Percentiles rank a stretch among this genome's conserved stretches.
phyloP scores from a whole-genome alignment of 1,140 invertebrate genomes.

The Drosophila pruinosa region DNA sequence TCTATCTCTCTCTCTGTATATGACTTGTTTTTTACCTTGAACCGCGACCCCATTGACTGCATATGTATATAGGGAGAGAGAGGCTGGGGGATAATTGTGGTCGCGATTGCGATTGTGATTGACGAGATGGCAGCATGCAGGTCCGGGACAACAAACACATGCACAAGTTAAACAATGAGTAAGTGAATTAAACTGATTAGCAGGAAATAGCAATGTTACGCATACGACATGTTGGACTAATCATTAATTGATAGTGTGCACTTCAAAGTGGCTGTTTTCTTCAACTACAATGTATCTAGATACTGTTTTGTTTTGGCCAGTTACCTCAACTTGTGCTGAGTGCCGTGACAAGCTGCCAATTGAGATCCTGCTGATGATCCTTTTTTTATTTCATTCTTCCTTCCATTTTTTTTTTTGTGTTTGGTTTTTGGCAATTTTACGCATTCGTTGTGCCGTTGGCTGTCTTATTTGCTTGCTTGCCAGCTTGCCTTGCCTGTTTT shows the following conservation, averaged over 20 bases:
- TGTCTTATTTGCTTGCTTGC: conserved; percentile 8
- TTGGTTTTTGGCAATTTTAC: conserved; percentile 21
- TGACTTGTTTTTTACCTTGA: conserved; percentile 40
- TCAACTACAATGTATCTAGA: neutral
- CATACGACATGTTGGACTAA: conserved; percentile 1
- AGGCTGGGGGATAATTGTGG: neutral
- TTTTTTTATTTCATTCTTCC: conserved; percentile 23
- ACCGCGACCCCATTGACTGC: conserved; percentile 41
- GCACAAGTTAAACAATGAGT: conserved; percentile 3
- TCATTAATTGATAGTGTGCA: neutral
- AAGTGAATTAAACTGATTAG: conserved; percentile 17
- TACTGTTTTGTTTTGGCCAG: neutral
- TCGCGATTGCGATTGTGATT: conserved; percentile 30
- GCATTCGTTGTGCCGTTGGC: conserved; percentile 11
- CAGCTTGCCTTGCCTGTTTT: neutral
- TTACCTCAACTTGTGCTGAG: neutral
- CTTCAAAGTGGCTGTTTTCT: neutral
- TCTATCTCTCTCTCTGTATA: neutral
- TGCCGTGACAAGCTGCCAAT: conserved; percentile 21
- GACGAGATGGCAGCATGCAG: conserved; percentile 30
- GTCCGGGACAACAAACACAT: conserved; percentile 15
- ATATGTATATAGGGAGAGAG: neutral
- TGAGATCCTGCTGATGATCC: conserved; percentile 27
- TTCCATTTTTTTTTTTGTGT: conserved; percentile 9
- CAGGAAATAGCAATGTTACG: neutral